Evolutionary conservation across 2,888 invertebrate genomes (phyloP), one percentile per base, ranked within the genome.

Genomic region (Perdita meconis): DNA sequence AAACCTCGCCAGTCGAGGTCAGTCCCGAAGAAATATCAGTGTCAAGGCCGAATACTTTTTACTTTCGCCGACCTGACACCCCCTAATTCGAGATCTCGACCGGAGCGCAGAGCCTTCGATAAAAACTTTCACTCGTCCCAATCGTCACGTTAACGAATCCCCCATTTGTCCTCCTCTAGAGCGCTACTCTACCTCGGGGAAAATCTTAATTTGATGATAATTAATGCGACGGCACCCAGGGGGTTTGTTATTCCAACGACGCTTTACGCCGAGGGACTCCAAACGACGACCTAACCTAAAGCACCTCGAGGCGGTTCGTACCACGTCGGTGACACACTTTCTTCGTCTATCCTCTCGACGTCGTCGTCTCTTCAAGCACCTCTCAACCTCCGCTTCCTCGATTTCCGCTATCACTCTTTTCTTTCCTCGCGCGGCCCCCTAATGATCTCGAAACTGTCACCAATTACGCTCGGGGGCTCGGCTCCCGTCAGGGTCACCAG

Each of bases 301-400:
- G 53, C 74, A 74, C 69, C 83, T 68, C 65, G 67, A 59, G 70
- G 64, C 61, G 69, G 67, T 64, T 74, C 74, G 80, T 44, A 68
- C 69, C 79, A 68, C 82, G 80, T 78, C 78, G 77, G 56, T 86
- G 86, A 83, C 85, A 86, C 85, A 85, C 85, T 86, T 86, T 84
- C 80, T 53, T 74, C 82, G 72, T 64, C 72, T 78, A 36, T 61
- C 69, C 71, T 67, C 73, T 75, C 65, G 55, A 74, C 67, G 60
- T 68, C 65, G 65, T 67, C 68, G 69, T 67, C 64, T 72, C 50
- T 66, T 71, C 75, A 24, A 65, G 65, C 47, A 42, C 56, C 56
- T 51, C 61, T 64, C 63, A 36, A 51, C 53, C 66, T 64, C 55
- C 59, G 16, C 67, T 76, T 42, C 55, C 53, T 81, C 61, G 40